Conservation (phyloP, 2,888 invertebrate species). For the Melolontha melolontha region DNA sequence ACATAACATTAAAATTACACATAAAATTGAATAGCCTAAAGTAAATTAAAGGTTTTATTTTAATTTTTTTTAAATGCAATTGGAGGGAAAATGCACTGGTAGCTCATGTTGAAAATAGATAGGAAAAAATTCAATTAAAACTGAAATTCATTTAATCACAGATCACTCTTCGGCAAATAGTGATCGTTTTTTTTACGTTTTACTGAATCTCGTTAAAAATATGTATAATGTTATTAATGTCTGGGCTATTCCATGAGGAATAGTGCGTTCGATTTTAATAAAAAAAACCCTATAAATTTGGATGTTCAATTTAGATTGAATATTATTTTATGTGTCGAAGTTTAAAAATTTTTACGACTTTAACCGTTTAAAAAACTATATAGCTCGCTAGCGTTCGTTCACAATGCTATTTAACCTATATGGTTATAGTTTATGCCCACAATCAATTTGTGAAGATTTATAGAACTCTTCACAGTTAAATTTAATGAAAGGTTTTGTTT, state of each 20-base stretch:
- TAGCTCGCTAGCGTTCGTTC: neutral
- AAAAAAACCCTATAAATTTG: constrained; percentile 18
- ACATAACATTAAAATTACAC: too few species aligned
- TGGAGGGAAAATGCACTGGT: neutral
- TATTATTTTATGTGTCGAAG: constrained; percentile 25
- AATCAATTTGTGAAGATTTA: too few species aligned
- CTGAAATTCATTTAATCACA: constrained; percentile 22
- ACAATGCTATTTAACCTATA: constrained; percentile 1
- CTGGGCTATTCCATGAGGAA: constrained; percentile 11
- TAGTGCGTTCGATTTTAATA: constrained; percentile 6
- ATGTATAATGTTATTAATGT: constrained; percentile 29
- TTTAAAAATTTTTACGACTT: constrained; percentile 27
- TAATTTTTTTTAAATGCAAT: too few species aligned
- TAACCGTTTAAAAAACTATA: constrained; percentile 17
- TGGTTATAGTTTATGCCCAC: too few species aligned
- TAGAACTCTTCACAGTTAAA: too few species aligned
- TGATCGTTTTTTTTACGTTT: constrained; percentile 22
- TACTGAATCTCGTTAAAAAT: constrained; percentile 23
- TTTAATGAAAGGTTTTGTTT: too few species aligned
- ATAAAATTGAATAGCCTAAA: too few species aligned
- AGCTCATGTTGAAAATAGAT: too few species aligned
- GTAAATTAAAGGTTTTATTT: too few species aligned
- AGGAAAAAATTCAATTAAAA: constrained; percentile 25
- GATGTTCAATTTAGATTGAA: constrained; percentile 35
- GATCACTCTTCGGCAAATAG: constrained; percentile 15